Base-by-base conservation (phyloP, 1,140 invertebrate genomes). In the Nephotettix cincticeps region DNA sequence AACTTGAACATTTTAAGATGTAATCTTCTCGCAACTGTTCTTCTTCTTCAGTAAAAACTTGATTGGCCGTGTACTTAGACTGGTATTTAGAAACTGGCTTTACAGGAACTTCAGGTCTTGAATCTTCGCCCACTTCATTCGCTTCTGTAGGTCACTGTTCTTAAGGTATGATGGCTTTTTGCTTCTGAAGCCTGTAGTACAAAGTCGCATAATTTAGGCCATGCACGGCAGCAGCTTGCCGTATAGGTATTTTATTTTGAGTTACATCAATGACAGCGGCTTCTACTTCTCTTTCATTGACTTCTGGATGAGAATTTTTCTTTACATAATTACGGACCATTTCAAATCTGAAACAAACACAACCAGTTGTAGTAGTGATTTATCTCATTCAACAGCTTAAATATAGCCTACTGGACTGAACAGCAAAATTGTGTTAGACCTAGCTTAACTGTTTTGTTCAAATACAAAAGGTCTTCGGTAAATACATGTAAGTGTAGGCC, bases 1-100 rank as follows among this genome's bases (percentile, higher is more conserved):
- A 73, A 19, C 69, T 70, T 0, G 74, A 70, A 19, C 25, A 71
- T 29, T 73, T 63, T 69, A 71, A 71, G 4, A 71, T 72, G 6
- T 77, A 75, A 11, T 61, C 17, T 21, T 68, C 51, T n/a, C 77
- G 40, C 21, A 71, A 51, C 32, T 25, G 47, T 74, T 77, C 74
- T 69, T 75, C 6, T 23, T 63, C 58, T 63, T 19, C 64, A 29
- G 45, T 68, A 27, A 68, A 68, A 29, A 25, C 67, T 54, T 51
- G 67, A 14, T 68, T 19, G 13, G n/a, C 47, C 40, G 28, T 67
- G 32, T 30, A 32, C 27, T 30, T 65, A n/a, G 61, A 67, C 6
- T 25, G 11, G 43, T 4, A 67, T 11, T 23, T n/a, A 4, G 9
- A 25, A 25, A n/a, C 19, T 23, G 19, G 27, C 9, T 14, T 6